A percentile compares a stretch with the other conserved stretches of the same genome.
These are phyloP conservation scores for Drosophila kohkoa DNA, from an alignment of 1,140 invertebrate species.

Conservation along the genomic window DNA sequence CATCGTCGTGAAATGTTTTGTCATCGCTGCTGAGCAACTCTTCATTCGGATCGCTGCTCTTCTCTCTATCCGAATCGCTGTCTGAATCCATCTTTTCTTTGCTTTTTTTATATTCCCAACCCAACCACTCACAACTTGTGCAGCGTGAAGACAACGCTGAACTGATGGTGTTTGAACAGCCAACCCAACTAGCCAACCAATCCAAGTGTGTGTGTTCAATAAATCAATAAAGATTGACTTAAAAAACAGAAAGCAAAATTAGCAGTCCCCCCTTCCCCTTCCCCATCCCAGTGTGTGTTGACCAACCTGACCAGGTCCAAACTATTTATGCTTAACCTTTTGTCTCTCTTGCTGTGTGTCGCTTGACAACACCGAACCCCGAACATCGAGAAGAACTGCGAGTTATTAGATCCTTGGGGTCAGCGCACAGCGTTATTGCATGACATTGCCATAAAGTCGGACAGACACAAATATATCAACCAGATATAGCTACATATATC, in stretches of 20 bases:
- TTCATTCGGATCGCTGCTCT: conserved; percentile 78
- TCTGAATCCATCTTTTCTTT: conserved; percentile 47
- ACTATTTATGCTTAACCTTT: conserved; percentile 42
- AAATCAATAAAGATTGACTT: conserved; percentile 79
- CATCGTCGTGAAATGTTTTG: conserved; percentile 70
- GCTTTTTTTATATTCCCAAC: not conserved
- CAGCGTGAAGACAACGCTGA: conserved; percentile 23
- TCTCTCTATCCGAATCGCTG: conserved; percentile 68
- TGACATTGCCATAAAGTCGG: conserved; percentile 50
- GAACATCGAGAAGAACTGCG: not conserved
- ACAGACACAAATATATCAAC: conserved; percentile 20
- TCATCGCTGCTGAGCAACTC: conserved; percentile 72
- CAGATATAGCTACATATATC: conserved; percentile 5
- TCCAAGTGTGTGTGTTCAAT: conserved; percentile 33
- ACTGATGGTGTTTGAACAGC: conserved; percentile 55
- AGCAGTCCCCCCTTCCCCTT: not conserved
- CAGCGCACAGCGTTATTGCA: conserved; percentile 23
- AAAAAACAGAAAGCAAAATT: conserved; percentile 42
- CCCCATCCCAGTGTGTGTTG: not conserved
- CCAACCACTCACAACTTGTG: conserved; percentile 26
- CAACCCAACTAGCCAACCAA: conserved; percentile 14
- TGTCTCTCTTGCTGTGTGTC: not conserved
- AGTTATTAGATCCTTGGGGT: conserved; percentile 20
- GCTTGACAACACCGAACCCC: too few species aligned
- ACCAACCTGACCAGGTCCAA: not conserved